phyloP scores from a whole-genome alignment of 2,797 vertebrate species.

The Chiloscyllium punctatum region DNA sequence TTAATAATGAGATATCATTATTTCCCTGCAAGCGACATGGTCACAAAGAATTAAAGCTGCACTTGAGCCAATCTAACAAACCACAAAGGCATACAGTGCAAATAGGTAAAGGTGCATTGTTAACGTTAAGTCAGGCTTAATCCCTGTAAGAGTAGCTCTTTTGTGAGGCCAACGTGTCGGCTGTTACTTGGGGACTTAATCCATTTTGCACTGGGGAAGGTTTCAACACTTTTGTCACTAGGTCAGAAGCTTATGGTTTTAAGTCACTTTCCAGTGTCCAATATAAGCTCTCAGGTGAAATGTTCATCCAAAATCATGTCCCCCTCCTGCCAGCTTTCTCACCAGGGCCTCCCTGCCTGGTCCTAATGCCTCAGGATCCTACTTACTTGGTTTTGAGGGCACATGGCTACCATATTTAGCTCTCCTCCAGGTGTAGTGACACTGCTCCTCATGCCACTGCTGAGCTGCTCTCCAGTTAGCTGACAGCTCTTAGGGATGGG shows the following conservation, averaged over 20 bases:
- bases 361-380: neutral
- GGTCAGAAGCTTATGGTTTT: neutral
- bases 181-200: neutral
- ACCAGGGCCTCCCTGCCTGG: neutral
- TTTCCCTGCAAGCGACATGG: constrained; percentile 50
- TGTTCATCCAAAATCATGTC: neutral
- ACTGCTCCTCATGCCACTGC: neutral
- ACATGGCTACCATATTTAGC: neutral
- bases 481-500: no score
- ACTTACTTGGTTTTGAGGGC: neutral
- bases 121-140: neutral
- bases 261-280: neutral
- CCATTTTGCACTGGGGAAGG: neutral
- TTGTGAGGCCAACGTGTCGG: neutral
- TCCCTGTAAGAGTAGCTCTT: neutral
- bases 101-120: constrained; percentile 41
- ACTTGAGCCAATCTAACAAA: constrained; percentile 43
- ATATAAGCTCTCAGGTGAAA: neutral
- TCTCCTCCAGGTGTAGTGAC: neutral
- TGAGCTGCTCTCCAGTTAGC: no score
- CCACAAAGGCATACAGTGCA: constrained; percentile 38
- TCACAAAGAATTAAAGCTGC: constrained; percentile 54
- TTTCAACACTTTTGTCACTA: neutral
- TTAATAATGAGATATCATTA: constrained; percentile 63
- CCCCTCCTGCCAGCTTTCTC: neutral